Base-by-base conservation (phyloP, 2,797 vertebrate species). In the Vultur gryphus region DNA sequence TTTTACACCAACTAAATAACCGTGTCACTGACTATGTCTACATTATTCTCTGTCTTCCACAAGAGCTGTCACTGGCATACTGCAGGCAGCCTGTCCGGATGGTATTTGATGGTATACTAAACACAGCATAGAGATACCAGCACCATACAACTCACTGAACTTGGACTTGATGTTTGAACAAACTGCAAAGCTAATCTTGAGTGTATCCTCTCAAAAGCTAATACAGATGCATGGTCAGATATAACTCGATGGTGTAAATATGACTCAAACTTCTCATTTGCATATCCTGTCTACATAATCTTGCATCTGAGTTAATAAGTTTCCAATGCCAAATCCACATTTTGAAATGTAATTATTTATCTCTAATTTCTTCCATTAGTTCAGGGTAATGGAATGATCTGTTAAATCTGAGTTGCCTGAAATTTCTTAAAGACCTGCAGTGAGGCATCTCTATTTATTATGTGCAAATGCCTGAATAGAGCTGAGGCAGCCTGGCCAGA, bases 1-100 rank as follows among this genome's bases (percentile, higher is more conserved):
- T 89, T 95, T 80, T 86, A 76, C 62, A 78, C 46, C 72, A 92
- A 52, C 57, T 73, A 93, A 96, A 77, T 79, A 84, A 90, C 67
- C 62, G 77, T 79, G 81, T 84, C 88, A 89, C 57, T 89, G 93
- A 90, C 78, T 83, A 73, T 37, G 71, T 89, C 86, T 90, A 73
- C 48, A 59, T 87, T 96, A 80, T 87, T 95, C 57, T 89, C 73
- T 71, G 44, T 91, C 52, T 92, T 89, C 61, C 44, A 61, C 14
- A 9, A 59, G 35, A 72, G 43, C 77, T 92, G 81, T 95, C 90
- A 66, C 70, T 84, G 49, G 64, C 57, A 71, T 46, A 87, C 65
- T 87, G 57, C 46, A 49, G 67, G 75, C 67, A 93, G 75, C 41
- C 51, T 64, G n/a, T 67, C 81, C 4, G 41, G n/a, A n/a, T 79